phyloP scores from a whole-genome alignment of 1,140 invertebrate genomes.

The Dendrolimus kikuchii region DNA sequence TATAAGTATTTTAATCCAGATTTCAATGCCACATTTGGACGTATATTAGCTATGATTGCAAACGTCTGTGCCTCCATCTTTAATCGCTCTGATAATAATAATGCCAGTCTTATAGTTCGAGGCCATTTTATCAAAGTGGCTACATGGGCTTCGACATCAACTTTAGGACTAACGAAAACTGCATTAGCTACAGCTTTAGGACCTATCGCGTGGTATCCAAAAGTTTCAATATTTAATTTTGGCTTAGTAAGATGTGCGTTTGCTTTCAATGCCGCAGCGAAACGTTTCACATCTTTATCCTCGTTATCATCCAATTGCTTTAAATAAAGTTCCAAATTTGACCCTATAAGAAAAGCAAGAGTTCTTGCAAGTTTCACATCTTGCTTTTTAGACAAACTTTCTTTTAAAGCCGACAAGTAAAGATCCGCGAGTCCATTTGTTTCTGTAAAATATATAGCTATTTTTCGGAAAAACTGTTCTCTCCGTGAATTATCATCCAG shows the following conservation, averaged over 20 bases:
- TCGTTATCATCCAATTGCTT: not conserved
- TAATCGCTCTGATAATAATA: constrained; percentile 22
- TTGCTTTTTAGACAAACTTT: not conserved
- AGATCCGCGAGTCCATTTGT: not conserved
- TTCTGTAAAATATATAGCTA: constrained; percentile 1
- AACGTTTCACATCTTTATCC: constrained; percentile 5
- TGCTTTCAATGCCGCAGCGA: constrained; percentile 26
- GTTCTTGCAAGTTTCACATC: not conserved
- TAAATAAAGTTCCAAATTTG: not conserved
- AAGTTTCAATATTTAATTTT: constrained; percentile 20
- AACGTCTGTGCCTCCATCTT: constrained; percentile 17
- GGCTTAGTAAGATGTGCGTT: constrained; percentile 27
- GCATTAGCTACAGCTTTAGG: constrained; percentile 12
- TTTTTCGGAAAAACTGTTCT: not conserved
- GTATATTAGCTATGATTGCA: constrained; percentile 5
- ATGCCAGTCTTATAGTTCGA: constrained; percentile 18
- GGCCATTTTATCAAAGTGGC: constrained; percentile 22
- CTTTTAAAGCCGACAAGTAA: not conserved
- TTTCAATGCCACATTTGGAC: constrained; percentile 26
- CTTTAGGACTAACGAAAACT: constrained; percentile 1
- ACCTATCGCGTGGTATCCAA: constrained; percentile 20
- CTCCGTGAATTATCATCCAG: not conserved
- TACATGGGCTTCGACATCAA: constrained; percentile 13
- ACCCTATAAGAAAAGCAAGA: not conserved
- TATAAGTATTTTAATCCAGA: constrained; percentile 15